phyloP scores from a whole-genome alignment of 2,888 invertebrate genomes.

The Congeria kusceri region DNA sequence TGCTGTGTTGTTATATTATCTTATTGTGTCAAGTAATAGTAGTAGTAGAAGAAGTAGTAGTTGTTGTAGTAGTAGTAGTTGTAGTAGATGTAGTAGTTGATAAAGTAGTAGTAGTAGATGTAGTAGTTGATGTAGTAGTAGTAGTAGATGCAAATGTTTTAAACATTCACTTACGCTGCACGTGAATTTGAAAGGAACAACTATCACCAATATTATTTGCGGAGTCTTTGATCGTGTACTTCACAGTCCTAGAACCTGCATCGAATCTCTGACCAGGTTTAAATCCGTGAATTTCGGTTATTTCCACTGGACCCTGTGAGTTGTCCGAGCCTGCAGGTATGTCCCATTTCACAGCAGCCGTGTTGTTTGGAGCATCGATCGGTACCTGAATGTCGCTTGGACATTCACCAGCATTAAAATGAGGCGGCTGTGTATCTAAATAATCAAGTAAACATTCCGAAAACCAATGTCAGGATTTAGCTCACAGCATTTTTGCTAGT shows the following conservation, averaged over 20 bases:
- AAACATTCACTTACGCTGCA: slow-evolving; percentile 29
- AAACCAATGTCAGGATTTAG: no score
- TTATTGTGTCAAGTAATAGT: no score
- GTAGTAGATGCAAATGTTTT: no score
- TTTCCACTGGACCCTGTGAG: neutral
- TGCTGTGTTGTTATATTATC: no score
- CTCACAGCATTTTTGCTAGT: no score
- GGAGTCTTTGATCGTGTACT: slow-evolving; percentile 8
- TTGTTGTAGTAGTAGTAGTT: no score
- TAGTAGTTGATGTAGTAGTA: no score
- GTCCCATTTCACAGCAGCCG: slow-evolving; percentile 25
- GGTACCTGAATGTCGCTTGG: neutral
- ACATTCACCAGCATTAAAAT: slow-evolving; percentile 4
- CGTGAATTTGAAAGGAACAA: slow-evolving; percentile 18
- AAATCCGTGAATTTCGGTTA: neutral
- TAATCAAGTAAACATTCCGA: no score
- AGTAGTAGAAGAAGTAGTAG: no score
- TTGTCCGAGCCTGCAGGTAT: slow-evolving; percentile 17
- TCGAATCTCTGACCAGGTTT: neutral
- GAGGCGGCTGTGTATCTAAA: neutral
- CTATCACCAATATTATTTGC: slow-evolving; percentile 9
- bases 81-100: no score
- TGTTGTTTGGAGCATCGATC: slow-evolving; percentile 15
- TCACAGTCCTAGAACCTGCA: neutral
- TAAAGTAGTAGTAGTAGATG: no score